Evolutionary conservation across 2,113 vertebrate genomes (phyloP).

Genomic region (Trogon surrucura): DNA sequence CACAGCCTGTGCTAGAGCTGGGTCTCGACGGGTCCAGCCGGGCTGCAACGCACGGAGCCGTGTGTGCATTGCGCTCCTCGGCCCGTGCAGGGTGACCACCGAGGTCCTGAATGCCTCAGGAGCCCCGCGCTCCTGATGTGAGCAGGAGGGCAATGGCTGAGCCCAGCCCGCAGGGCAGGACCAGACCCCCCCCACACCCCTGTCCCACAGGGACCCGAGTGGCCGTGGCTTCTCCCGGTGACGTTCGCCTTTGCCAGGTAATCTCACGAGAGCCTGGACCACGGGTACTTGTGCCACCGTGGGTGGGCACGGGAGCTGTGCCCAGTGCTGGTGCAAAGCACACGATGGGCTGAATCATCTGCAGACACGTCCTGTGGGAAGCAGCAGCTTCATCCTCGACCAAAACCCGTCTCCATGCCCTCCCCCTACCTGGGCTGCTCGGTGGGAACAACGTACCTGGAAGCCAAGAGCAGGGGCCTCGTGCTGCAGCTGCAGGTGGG

Average conservation of each 20-base stretch:
- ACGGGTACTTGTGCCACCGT: fast-evolving
- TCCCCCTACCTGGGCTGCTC: neutral
- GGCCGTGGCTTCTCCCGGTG: fast-evolving
- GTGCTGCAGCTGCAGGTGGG: neutral
- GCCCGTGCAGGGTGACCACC: fast-evolving
- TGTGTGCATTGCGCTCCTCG: fast-evolving
- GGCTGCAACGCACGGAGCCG: neutral
- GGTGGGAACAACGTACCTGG: conserved; percentile 28
- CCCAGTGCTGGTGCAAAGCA: neutral
- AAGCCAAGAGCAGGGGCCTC: neutral
- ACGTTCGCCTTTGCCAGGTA: fast-evolving
- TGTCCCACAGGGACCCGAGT: fast-evolving
- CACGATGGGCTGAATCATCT: fast-evolving
- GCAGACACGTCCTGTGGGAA: neutral
- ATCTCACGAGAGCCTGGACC: neutral
- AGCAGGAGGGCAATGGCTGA: neutral
- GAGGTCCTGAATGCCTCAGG: fast-evolving
- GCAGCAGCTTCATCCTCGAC: neutral
- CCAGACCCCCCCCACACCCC: neutral
- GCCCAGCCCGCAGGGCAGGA: fast-evolving
- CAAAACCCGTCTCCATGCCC: fast-evolving
- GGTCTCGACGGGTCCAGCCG: fast-evolving
- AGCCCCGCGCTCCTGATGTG: fast-evolving
- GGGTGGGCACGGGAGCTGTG: neutral
- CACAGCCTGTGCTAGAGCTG: neutral